Evolutionary conservation across 2,888 invertebrate genomes (phyloP).

Genomic region (Pseudococcus longispinus): DNA sequence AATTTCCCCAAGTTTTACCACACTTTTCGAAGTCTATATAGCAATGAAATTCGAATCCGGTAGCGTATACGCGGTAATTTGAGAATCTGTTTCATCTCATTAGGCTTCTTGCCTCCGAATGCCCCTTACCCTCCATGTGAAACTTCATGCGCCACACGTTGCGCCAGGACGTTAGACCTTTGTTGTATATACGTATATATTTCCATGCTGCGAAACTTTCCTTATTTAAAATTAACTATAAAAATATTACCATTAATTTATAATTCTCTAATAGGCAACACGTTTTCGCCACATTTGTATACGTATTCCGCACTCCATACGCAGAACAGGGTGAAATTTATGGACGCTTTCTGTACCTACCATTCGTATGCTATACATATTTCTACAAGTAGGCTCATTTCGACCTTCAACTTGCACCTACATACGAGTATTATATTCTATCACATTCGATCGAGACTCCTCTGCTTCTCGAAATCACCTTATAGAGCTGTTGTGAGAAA

Average conservation of each 20-base stretch:
- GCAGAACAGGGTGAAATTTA: background rate
- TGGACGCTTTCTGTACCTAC: background rate
- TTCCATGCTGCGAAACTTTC: background rate
- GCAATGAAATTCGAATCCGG: conserved; percentile 36
- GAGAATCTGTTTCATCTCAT: conserved; percentile 26
- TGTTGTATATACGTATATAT: background rate
- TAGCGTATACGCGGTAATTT: conserved; percentile 45
- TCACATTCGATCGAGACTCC: background rate
- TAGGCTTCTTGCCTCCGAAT: background rate
- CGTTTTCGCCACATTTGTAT: conserved; percentile 32
- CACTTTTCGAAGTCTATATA: conserved; percentile 36
- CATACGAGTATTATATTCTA: background rate
- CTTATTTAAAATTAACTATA: conserved; percentile 22
- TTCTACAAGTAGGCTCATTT: background rate
- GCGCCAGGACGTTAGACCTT: background rate
- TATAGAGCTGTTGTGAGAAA: background rate
- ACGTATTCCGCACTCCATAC: background rate
- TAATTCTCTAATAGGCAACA: conserved; percentile 34
- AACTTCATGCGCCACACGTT: background rate
- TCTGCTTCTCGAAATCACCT: background rate
- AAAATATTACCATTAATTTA: conserved; percentile 28
- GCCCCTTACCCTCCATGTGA: background rate
- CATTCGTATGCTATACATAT: background rate
- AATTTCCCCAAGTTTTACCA: conserved; percentile 37
- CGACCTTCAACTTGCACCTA: background rate